A percentile compares a stretch with the other conserved stretches of the same genome.
phyloP scores from a whole-genome alignment of 2,797 vertebrate species.

The Apodemus agrarius region DNA sequence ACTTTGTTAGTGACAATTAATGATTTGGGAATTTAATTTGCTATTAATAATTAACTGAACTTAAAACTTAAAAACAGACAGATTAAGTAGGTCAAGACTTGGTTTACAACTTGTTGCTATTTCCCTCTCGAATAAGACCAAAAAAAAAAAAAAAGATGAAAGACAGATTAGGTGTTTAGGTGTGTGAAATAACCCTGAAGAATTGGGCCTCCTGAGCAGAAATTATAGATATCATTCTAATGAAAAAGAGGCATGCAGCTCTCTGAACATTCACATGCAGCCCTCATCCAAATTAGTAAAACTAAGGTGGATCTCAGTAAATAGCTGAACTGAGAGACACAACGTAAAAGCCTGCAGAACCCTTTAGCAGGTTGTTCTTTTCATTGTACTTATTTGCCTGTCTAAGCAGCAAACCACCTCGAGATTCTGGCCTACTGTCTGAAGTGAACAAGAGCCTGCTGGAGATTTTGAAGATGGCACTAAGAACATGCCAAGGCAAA shows the following conservation, averaged over 20 bases:
- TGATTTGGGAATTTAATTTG: slow-evolving; percentile 6
- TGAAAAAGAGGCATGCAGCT: neutral
- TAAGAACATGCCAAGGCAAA: slow-evolving; percentile 62
- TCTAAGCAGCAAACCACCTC: neutral
- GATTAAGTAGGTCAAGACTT: neutral
- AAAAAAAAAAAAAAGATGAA: neutral
- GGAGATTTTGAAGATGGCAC: slow-evolving; percentile 69
- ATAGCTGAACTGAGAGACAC: neutral
- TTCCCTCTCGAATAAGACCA: neutral
- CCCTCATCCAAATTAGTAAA: neutral
- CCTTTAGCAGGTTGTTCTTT: neutral
- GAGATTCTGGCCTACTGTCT: neutral
- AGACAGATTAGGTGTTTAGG: neutral
- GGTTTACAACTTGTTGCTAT: neutral
- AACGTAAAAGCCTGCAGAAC: neutral
- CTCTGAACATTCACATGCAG: neutral
- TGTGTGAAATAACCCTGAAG: neutral
- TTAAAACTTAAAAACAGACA: neutral
- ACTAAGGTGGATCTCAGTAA: neutral
- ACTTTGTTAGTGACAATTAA: neutral
- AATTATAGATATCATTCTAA: neutral
- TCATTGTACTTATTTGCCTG: neutral
- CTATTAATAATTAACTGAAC: neutral
- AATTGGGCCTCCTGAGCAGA: neutral
- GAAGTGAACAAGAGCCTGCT: slow-evolving; percentile 41